Base-by-base conservation (phyloP, 2,888 invertebrate genomes). In the Temnothorax rugatulus region DNA sequence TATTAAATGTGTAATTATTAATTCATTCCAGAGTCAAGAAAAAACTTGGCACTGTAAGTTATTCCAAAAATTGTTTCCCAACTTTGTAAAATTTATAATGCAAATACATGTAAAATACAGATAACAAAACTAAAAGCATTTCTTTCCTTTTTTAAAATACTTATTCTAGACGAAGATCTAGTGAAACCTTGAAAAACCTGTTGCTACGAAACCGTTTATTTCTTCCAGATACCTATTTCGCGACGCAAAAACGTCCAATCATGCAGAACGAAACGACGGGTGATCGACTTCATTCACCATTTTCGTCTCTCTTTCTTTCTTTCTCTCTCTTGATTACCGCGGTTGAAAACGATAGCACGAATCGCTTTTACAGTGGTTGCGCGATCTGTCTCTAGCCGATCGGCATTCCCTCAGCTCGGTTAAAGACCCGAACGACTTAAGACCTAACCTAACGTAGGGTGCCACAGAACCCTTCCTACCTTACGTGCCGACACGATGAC, bases 361-460 rank as follows among this genome's bases (percentile, higher is more conserved):
- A 84, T 88, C 57, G 29, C 15, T 25, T 66, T 25, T 21, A 69
- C 86, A 82, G 85, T 61, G 29, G 44, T 63, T 86, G 82, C 84
- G 84, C 86, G 91, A 83, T 91, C 69, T 47, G 57, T 59, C 47
- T 68, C 69, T 77, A 57, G 15, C 21, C 57, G 83, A 88, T 85
- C 87, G 91, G 87, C 87, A 89, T 91, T 91, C 91, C 82, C 87
- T 84, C 69, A 82, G 86, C 88, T 87, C 90, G 91, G 88, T 92
- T 92, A 91, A 91, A 92, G 91, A 91, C 88, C 88, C 83, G 85
- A 83, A 77, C 73, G 87, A 86, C 86, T 88, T 91, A 90, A 47
- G 47, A 91, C 91, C 92, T 91, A 92, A 87, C 90, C 91, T 91
- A 91, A 91, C 89, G 88, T 79, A 88, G 59, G 84, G 74, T 87